Evolutionary conservation across 2,113 vertebrate species (phyloP).

Genomic region (Paramormyrops kingsleyae): DNA sequence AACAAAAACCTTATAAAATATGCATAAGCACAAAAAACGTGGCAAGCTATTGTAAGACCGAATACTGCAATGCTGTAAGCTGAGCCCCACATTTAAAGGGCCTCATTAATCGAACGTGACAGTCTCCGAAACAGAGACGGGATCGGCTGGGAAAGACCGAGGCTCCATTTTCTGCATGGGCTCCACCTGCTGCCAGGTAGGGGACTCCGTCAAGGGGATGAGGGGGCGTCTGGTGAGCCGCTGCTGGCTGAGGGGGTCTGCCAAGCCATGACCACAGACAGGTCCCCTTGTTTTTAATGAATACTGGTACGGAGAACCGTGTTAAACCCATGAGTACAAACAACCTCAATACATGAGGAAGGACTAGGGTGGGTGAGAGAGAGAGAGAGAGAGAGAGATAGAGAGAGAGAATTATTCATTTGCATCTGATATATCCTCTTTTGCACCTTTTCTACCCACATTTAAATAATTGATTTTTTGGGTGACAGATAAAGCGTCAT

Average conservation of each 20-base stretch:
- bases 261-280: not conserved
- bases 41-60: not conserved
- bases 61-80: not conserved
- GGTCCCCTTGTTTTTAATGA: not conserved
- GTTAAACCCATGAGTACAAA: slow-evolving; percentile 10
- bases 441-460: not conserved
- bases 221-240: not conserved
- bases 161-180: not conserved
- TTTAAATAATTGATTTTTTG: not conserved
- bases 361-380: not conserved
- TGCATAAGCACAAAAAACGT: not conserved
- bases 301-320: not conserved
- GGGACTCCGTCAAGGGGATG: not conserved
- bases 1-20: slow-evolving; percentile 8
- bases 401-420: not conserved
- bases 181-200: not conserved
- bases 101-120: not conserved
- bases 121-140: not conserved
- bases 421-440: not conserved
- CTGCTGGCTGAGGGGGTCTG: not conserved
- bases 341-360: not conserved
- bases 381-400: not conserved
- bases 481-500: not conserved
- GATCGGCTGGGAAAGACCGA: not conserved
- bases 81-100: not conserved